These are phyloP conservation scores for Micronycteris hirsuta DNA, from an alignment of 2,113 vertebrate genomes.

Conservation along the genomic window DNA sequence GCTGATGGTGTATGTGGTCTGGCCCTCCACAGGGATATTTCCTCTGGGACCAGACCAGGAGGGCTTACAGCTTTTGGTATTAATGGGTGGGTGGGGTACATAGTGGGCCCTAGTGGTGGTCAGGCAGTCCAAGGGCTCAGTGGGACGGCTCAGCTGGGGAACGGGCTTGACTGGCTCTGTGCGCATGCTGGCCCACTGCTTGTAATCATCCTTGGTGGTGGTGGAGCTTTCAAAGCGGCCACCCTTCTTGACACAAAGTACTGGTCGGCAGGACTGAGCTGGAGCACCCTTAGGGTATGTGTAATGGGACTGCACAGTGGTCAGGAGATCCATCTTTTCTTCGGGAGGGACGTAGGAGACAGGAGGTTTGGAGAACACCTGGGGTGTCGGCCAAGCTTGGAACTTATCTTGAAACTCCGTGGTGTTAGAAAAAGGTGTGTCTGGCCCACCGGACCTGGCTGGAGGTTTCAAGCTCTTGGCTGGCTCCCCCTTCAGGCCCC, in stretches of 20 bases:
- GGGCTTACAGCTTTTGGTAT: conserved; percentile 67
- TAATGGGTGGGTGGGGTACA: conserved; percentile 53
- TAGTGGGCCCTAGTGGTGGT: conserved; percentile 68
- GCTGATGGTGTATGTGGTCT: conserved; percentile 64
- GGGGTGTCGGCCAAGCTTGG: conserved; percentile 71
- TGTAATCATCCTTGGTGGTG: conserved; percentile 77
- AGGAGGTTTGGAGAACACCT: conserved; percentile 26
- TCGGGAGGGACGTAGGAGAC: conserved; percentile 46
- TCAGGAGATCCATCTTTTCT: conserved; percentile 71
- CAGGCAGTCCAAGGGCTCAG: conserved; percentile 62
- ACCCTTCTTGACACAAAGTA: neutral
- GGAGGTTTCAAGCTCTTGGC: conserved; percentile 61
- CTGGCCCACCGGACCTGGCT: neutral
- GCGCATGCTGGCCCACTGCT: conserved; percentile 57
- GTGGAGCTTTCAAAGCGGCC: conserved; percentile 65
- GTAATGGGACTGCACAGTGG: conserved; percentile 72
- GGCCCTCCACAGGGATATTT: conserved; percentile 7
- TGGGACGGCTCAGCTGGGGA: conserved; percentile 18
- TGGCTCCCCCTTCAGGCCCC: conserved; percentile 25
- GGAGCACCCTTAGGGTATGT: conserved; percentile 57
- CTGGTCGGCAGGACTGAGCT: conserved; percentile 29
- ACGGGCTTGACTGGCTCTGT: neutral
- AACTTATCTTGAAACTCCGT: conserved; percentile 77
- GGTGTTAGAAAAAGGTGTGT: conserved; percentile 41
- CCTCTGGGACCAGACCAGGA: neutral